Percentiles rank a stretch among this genome's conserved stretches.
These are phyloP conservation scores for Samia ricini DNA, from an alignment of 1,140 invertebrate species.

Conservation along the genomic window DNA sequence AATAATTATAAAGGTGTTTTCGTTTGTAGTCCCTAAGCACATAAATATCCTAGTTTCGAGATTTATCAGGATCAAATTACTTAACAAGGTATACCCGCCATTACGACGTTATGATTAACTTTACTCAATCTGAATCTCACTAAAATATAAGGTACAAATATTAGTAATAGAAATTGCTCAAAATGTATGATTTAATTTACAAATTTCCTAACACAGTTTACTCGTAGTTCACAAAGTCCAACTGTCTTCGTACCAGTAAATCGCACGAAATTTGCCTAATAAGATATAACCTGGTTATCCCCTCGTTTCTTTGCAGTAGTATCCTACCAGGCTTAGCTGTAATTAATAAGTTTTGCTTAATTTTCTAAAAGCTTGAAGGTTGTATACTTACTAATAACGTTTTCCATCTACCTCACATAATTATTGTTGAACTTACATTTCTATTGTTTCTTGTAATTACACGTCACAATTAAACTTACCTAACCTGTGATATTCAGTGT, in stretches of 20 bases:
- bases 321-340: neutral
- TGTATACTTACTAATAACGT: neutral
- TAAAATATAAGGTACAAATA: too few species aligned
- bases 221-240: neutral
- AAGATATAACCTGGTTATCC: neutral
- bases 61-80: too few species aligned
- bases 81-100: too few species aligned
- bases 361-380: neutral
- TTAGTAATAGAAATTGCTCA: too few species aligned
- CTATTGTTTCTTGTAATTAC: neutral
- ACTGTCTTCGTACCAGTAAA: neutral
- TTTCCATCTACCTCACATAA: neutral
- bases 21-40: too few species aligned
- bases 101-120: too few species aligned
- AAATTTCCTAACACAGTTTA: neutral
- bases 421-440: neutral
- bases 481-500: conserved; percentile 54
- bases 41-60: too few species aligned
- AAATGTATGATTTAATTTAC: too few species aligned
- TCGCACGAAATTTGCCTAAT: neutral
- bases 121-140: too few species aligned
- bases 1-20: too few species aligned
- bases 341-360: neutral
- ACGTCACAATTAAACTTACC: conserved; percentile 32
- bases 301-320: neutral